These are phyloP conservation scores for Polyergus mexicanus DNA, from an alignment of 1,140 invertebrate genomes.

Conservation along the genomic window DNA sequence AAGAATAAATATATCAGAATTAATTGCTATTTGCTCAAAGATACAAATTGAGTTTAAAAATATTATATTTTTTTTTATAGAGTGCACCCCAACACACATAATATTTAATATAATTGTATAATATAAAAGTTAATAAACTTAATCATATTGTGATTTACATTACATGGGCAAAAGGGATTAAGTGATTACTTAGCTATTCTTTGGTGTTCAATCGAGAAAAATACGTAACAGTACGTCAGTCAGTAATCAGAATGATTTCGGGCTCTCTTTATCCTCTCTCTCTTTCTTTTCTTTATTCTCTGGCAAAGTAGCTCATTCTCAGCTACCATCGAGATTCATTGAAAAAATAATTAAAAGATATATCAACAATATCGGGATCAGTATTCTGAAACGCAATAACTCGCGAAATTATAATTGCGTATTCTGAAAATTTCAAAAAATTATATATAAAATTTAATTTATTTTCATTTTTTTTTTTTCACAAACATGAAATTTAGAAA, in stretches of 20 bases:
- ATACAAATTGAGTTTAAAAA: too few species aligned
- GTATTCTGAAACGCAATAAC: not conserved
- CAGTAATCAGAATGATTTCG: slow-evolving; percentile 54
- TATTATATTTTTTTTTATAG: too few species aligned
- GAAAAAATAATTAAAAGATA: too few species aligned
- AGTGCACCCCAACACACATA: too few species aligned
- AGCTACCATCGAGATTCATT: slow-evolving; percentile 20
- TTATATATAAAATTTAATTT: not conserved
- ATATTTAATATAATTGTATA: too few species aligned
- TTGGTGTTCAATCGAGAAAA: slow-evolving; percentile 57
- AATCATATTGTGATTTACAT: too few species aligned
- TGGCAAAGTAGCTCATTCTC: slow-evolving; percentile 43
- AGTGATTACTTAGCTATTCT: slow-evolving; percentile 60
- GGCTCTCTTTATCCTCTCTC: not conserved
- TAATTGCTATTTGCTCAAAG: too few species aligned
- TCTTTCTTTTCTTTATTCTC: slow-evolving; percentile 13
- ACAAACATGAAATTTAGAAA: not conserved
- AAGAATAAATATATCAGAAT: too few species aligned
- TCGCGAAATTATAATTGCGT: too few species aligned
- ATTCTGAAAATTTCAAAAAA: too few species aligned
- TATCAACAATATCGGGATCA: not conserved
- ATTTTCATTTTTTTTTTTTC: not conserved
- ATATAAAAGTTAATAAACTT: too few species aligned
- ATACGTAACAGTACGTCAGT: slow-evolving; percentile 82
- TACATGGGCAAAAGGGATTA: slow-evolving; percentile 44